Evolutionary conservation across 2,113 vertebrate species (phyloP), one percentile per base, ranked within the genome.

Genomic region (Lagenorhynchus albirostris): DNA sequence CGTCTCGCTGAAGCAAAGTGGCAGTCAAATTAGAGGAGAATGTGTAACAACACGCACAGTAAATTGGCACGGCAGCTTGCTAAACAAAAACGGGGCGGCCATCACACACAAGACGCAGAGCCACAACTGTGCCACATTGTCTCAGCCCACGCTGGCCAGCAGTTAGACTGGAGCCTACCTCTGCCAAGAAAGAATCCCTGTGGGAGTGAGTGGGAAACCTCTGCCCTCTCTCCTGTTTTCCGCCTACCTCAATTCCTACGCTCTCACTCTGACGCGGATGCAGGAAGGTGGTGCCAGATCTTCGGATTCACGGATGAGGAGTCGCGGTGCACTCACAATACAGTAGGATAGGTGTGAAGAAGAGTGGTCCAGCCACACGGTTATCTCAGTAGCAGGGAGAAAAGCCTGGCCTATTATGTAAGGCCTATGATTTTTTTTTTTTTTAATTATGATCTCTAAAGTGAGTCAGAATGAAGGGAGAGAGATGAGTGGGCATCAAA

Each of bases 21-120:
- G 98, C 98, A 98, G 98, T 88, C 96, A 95, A 98, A 98, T 98
- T 98, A 98, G 98, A 98, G 77, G 94, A 50, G 96, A 74, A 97
- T 89, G 97, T 98, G 92, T 58, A 98, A 97, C 96, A 97, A 98
- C 93, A 92, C 88, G 97, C 91, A 97, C 96, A 98, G 96, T 95
- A 95, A 98, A 98, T 94, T 97, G 98, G 97, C 98, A 97, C 21
- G 95, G 98, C 98, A 95, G 95, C 90, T 98, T 97, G 97, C 97
- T 95, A 97, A 98, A 96, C 97, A 98, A 97, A 98, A 97, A 0
- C 10, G 33, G 93, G 97, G 96, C 80, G 86, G 29, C 6, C 70
- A 96, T 73, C 96, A 92, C 95, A 62, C 44, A 53, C 17, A 0
- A n/a, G 25, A 77, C 23, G 50, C 97, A 79, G 73, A 94, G 92